phyloP scores from a whole-genome alignment of 2,888 invertebrate genomes.

The Gibbula magus region DNA sequence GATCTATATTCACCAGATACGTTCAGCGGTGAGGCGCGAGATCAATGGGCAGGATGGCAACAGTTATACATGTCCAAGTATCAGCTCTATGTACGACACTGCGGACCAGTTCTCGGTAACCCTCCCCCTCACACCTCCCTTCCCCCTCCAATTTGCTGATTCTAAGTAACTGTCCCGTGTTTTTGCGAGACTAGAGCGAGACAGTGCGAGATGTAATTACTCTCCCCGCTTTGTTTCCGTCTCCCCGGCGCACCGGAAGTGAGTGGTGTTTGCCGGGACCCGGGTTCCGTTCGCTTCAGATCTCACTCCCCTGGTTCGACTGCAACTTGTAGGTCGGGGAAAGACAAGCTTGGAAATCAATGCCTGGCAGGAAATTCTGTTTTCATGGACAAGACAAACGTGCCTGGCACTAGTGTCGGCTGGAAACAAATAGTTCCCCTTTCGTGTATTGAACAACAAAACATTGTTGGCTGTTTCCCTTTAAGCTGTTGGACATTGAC shows the following conservation, averaged over 20 bases:
- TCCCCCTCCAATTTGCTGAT: no score
- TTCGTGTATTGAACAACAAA: not conserved
- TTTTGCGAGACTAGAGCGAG: not conserved
- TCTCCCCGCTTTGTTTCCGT: not conserved
- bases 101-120: no score
- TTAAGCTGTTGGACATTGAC: no score
- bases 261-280: not conserved
- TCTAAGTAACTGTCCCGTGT: not conserved
- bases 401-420: not conserved
- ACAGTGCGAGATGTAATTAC: conserved; percentile 9
- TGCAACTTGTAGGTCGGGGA: conserved; percentile 2
- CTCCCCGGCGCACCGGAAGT: conserved; percentile 15
- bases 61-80: no score
- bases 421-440: not conserved
- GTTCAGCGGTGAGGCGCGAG: no score
- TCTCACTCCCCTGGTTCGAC: not conserved
- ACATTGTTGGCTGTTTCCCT: not conserved
- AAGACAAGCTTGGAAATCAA: not conserved
- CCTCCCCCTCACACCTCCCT: no score
- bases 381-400: conserved; percentile 1
- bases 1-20: no score
- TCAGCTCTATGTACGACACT: no score
- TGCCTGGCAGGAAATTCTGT: not conserved
- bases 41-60: no score
- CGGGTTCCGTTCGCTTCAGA: not conserved